Percentiles rank a stretch among this genome's conserved stretches.
These are phyloP conservation scores for Petrolisthes cinctipes DNA, from an alignment of 2,888 invertebrate species.

Conservation along the genomic window DNA sequence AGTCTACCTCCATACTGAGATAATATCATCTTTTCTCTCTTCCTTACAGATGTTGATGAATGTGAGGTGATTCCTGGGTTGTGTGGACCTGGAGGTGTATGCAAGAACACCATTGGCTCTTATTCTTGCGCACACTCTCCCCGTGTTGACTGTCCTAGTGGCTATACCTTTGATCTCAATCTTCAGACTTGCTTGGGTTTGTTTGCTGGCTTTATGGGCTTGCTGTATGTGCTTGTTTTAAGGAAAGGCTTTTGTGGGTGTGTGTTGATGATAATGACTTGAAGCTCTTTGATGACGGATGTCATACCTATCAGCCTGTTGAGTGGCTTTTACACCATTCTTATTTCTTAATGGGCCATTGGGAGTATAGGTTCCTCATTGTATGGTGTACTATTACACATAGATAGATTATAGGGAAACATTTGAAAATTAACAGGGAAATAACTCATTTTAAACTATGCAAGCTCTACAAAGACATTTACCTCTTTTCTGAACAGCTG, in stretches of 20 bases:
- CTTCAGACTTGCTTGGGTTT: conserved; percentile 64
- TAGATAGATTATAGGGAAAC: neutral
- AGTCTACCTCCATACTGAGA: neutral
- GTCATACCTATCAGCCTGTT: too few relatives aligned
- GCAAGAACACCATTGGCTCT: conserved; percentile 79
- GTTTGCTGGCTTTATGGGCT: conserved; percentile 2
- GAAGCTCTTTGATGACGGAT: too few relatives aligned
- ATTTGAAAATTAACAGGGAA: too few relatives aligned
- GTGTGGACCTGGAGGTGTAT: conserved; percentile 75
- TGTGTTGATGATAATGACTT: too few relatives aligned
- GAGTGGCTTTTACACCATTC: too few relatives aligned
- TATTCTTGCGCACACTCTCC: conserved; percentile 76
- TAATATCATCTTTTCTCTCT: neutral
- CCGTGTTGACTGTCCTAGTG: conserved; percentile 71
- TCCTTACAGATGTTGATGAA: conserved; percentile 66
- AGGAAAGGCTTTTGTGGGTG: too few relatives aligned
- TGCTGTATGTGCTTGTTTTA: too few relatives aligned
- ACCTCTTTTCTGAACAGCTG: neutral
- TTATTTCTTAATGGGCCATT: too few relatives aligned
- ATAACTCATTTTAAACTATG: neutral
- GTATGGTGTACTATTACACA: neutral
- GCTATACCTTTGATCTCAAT: conserved; percentile 73
- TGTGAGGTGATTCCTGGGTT: conserved; percentile 67
- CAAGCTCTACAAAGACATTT: neutral
- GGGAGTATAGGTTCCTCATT: too few relatives aligned